Conservation (phyloP, 2,888 invertebrate species). For the Merodon equestris region DNA sequence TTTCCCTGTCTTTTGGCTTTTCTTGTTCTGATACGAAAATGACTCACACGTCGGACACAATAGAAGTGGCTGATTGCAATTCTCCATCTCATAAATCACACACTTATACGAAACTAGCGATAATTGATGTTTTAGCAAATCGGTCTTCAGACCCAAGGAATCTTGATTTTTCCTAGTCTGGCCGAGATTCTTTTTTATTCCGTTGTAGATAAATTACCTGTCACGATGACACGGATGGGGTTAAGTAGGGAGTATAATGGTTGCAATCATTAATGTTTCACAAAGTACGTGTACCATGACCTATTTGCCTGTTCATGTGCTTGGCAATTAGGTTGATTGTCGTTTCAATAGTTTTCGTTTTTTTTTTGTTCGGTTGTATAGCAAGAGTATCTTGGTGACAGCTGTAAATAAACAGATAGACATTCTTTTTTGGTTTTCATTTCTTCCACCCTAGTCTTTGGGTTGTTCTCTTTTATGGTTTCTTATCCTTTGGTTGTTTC, state of each 20-base stretch:
- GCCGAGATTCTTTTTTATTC: no score
- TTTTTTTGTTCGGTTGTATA: neutral
- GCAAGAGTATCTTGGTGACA: no score
- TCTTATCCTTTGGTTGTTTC: no score
- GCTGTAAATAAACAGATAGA: no score
- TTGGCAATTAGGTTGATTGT: slow-evolving; percentile 63
- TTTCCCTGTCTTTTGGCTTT: no score
- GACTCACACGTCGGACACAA: slow-evolving; percentile 26
- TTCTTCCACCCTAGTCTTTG: no score
- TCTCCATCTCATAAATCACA: slow-evolving; percentile 47
- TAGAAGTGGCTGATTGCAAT: slow-evolving; percentile 43
- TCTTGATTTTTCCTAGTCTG: no score
- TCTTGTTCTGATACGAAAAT: slow-evolving; percentile 1
- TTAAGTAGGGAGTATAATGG: slow-evolving; percentile 39
- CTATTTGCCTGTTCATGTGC: slow-evolving; percentile 49
- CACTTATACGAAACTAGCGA: slow-evolving; percentile 21
- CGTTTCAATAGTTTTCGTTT: slow-evolving; percentile 50
- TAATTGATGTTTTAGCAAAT: slow-evolving; percentile 44
- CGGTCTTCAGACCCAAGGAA: slow-evolving; percentile 7
- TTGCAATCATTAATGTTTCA: slow-evolving; percentile 61
- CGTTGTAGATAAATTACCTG: slow-evolving; percentile 59
- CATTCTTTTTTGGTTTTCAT: no score
- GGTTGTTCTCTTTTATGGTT: no score
- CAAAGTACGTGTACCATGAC: slow-evolving; percentile 49
- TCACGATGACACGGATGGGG: slow-evolving; percentile 52